Percentiles rank a stretch among this genome's conserved stretches.
phyloP scores from a whole-genome alignment of 1,140 invertebrate species.

The Rhizoglyphus robini region DNA sequence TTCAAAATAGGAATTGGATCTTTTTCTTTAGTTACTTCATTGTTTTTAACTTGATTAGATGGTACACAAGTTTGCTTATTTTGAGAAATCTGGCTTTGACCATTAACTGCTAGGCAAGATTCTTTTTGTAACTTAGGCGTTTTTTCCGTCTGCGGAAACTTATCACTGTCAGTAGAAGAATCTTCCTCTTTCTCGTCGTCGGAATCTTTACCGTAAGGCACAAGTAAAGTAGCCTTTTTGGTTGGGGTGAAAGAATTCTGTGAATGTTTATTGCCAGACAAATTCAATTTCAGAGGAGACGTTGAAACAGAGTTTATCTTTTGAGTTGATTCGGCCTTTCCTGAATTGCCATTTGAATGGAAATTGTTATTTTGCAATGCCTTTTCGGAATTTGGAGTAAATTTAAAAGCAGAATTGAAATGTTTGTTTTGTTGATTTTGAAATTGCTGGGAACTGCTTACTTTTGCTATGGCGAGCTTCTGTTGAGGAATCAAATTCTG shows the following conservation, averaged over 20 bases:
- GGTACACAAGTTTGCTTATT: background rate
- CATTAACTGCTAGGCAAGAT: background rate
- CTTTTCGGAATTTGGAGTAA: background rate
- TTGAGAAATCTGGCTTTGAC: background rate
- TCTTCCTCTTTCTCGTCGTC: background rate
- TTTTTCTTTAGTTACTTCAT: background rate
- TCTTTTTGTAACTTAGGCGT: background rate
- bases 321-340: too few relatives aligned
- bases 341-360: background rate
- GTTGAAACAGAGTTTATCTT: background rate
- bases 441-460: background rate
- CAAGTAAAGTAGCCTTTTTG: background rate
- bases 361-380: background rate
- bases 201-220: background rate
- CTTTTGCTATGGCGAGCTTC: background rate
- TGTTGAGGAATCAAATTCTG: background rate
- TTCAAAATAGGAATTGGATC: slow-evolving; percentile 20
- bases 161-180: too few relatives aligned
- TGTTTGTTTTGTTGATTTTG: background rate
- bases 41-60: background rate
- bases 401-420: slow-evolving; percentile 13
- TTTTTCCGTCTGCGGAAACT: too few relatives aligned
- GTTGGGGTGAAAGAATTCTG: background rate
- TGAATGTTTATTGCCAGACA: background rate
- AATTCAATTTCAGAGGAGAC: background rate